Evolutionary conservation across 2,113 vertebrate genomes (phyloP), one percentile per base, ranked within the genome.

Genomic region (Mesocricetus auratus): DNA sequence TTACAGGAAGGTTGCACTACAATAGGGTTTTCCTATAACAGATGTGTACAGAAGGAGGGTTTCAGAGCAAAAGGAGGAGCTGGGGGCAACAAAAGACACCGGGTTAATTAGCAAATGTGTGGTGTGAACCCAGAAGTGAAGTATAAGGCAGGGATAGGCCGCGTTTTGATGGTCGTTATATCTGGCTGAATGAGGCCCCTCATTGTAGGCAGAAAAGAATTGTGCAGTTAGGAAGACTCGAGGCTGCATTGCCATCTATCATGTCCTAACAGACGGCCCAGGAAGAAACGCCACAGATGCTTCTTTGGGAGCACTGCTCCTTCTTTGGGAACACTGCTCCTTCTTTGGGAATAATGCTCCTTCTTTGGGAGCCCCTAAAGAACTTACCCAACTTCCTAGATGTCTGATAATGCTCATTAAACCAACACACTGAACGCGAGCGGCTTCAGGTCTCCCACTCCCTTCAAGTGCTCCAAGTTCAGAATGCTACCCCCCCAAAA

Each of bases 21-120:
- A 12, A 26, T 0, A 26, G 53, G 11, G 1, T 7, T 26, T 29
- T 3, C 1, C 16, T 62, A 0, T 3, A 1, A 10, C 1, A 4
- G 39, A 9, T 0, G 0, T 26, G 31, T 33, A 2, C 0, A 75
- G 71, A 42, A 8, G 11, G 2, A 19, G 22, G 3, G 4, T 1
- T 1, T 71, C 22, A 21, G 58, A 71, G 71, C 19, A 8, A 71
- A 71, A 42, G 45, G 21, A 0, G 3, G 16, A 36, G 3, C 16
- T 17, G 17, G 7, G 33, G 2, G 11, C 19, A 9, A 7, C 47
- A 74, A 33, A 16, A 47, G 45, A 89, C 0, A 0, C 1, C 45
- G 62, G 16, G 69, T 4, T 75, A 33, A 47, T 39, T 13, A 64
- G 50, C 36, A 78, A 29, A 36, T 12, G 0, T 1, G 10, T 21